phyloP scores from a whole-genome alignment of 2,888 invertebrate genomes.

The Seira sanloemensis region DNA sequence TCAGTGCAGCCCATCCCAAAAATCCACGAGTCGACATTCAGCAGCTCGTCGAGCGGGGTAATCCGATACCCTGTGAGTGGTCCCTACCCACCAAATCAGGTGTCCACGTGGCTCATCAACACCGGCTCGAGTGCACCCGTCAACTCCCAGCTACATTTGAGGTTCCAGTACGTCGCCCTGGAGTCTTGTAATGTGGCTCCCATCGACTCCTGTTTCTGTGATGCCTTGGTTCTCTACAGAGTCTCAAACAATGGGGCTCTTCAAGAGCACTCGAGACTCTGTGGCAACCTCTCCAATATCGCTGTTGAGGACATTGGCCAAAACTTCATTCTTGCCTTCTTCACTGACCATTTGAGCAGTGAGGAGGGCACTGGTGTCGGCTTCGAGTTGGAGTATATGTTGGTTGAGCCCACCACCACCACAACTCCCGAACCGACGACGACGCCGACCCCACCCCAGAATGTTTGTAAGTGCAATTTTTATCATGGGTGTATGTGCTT shows the following conservation, averaged over 20 bases:
- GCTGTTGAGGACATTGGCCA: not conserved
- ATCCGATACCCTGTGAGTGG: constrained; percentile 18
- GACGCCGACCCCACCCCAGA: not conserved
- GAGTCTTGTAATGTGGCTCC: not conserved
- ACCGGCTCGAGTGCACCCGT: not conserved
- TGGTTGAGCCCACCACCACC: too few relatives aligned
- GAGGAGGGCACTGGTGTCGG: not conserved
- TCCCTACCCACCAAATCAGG: constrained; percentile 18
- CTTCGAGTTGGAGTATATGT: constrained; percentile 19
- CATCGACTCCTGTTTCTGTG: constrained; percentile 9
- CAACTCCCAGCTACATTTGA: too few relatives aligned
- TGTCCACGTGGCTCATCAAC: constrained; percentile 18
- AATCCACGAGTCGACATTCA: not conserved
- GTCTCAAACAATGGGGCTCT: not conserved
- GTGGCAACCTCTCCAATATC: not conserved
- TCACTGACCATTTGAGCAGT: not conserved
- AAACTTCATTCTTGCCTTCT: constrained; percentile 24
- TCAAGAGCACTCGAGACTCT: not conserved
- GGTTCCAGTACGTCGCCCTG: not conserved
- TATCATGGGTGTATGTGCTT: too few relatives aligned
- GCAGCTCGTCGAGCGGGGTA: not conserved
- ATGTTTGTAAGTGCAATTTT: too few relatives aligned
- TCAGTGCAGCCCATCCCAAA: constrained; percentile 12
- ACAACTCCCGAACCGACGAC: not conserved
- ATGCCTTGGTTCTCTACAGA: constrained; percentile 21